A percentile compares a stretch with the other conserved stretches of the same genome.
phyloP scores from a whole-genome alignment of 2,113 vertebrate species.

The Paramormyrops kingsleyae region DNA sequence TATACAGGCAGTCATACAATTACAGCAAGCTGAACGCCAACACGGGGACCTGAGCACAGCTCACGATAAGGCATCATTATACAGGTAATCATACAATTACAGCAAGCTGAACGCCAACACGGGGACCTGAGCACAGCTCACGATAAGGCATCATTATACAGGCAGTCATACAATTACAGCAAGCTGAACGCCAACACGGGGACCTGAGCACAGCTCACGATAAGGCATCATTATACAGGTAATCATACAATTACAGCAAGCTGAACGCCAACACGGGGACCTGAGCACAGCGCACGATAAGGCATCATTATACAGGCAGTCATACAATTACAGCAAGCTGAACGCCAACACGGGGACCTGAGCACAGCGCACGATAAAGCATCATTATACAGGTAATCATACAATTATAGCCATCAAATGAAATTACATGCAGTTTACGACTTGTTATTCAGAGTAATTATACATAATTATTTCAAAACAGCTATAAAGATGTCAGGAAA shows the following conservation, averaged over 20 bases:
- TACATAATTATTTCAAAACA: background rate
- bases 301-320: background rate
- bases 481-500: background rate
- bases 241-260: background rate
- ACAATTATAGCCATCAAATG: background rate
- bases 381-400: background rate
- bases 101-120: no score
- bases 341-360: background rate
- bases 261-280: background rate
- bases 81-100: no score
- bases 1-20: no score
- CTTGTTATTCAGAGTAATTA: background rate
- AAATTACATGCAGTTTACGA: background rate
- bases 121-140: no score
- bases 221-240: background rate
- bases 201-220: background rate
- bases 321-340: background rate
- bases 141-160: no score
- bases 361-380: background rate
- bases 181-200: background rate
- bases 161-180: background rate
- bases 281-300: background rate
- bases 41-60: no score
- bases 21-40: no score
- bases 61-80: no score